Evolutionary conservation across 2,797 vertebrate genomes (phyloP).

Genomic region (Oryzias sinensis): DNA sequence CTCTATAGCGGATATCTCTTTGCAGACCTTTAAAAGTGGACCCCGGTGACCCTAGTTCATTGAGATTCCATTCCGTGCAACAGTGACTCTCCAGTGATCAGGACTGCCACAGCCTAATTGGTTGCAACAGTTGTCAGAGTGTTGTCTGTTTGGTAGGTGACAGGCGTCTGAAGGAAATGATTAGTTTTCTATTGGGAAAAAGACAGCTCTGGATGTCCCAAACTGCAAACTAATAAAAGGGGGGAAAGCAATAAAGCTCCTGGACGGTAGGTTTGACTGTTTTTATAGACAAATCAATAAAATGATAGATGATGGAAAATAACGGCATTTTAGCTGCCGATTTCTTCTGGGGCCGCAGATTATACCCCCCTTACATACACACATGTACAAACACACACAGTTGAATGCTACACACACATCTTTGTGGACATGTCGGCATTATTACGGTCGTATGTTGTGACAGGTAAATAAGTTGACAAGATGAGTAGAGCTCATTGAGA

Average conservation of each 20-base stretch:
- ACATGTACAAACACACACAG: conserved; percentile 2
- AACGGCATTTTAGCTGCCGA: conserved; percentile 67
- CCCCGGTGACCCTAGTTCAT: neutral
- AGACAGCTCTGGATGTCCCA: conserved; percentile 75
- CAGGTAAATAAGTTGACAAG: conserved; percentile 35
- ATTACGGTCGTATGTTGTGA: conserved; percentile 25
- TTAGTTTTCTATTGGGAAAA: conserved; percentile 69
- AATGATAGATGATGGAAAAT: conserved; percentile 79
- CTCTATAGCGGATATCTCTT: too few species aligned
- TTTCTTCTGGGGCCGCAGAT: conserved; percentile 69
- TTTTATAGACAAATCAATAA: conserved; percentile 81
- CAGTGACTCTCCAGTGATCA: conserved; percentile 44
- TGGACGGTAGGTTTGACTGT: conserved; percentile 77
- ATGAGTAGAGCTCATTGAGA: conserved; percentile 15
- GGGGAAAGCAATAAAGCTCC: conserved; percentile 76
- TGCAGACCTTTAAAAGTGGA: neutral
- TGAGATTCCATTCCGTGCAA: conserved; percentile 2
- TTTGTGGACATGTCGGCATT: conserved; percentile 26
- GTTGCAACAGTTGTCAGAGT: conserved; percentile 73
- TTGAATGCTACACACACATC: neutral
- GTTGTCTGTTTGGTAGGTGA: conserved; percentile 72
- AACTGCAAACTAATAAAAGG: conserved; percentile 78
- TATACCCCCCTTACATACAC: conserved; percentile 9
- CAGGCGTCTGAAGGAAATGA: conserved; percentile 73
- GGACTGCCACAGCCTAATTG: conserved; percentile 57